These are phyloP conservation scores for Enteromius thamalakanensis DNA, from an alignment of 2,797 vertebrate genomes.

Conservation along the genomic window DNA sequence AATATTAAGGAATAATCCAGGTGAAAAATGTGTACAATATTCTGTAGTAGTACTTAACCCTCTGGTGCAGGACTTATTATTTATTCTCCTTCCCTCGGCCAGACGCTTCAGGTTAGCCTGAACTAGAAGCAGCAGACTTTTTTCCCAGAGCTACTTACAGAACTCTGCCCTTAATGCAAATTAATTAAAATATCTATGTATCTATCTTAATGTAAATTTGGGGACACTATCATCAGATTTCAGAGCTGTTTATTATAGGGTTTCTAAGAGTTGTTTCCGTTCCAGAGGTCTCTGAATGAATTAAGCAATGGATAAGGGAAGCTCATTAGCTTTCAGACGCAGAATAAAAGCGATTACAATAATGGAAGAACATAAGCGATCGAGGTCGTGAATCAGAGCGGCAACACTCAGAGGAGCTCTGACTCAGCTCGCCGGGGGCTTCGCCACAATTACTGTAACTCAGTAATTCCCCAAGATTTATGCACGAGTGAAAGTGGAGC, in stretches of 20 bases:
- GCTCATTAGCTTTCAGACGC: slow-evolving; percentile 23
- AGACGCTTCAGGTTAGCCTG: too few relatives aligned
- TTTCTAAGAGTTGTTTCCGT: background rate
- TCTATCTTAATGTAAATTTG: background rate
- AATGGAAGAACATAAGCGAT: slow-evolving; percentile 14
- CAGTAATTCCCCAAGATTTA: slow-evolving; percentile 29
- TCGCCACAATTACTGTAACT: slow-evolving; percentile 26
- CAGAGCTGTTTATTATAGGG: background rate
- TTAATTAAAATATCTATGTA: background rate
- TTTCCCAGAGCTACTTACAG: too few relatives aligned
- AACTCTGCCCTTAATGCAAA: too few relatives aligned
- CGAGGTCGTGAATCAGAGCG: slow-evolving; percentile 32
- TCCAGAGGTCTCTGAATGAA: background rate
- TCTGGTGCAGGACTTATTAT: too few relatives aligned
- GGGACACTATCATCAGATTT: background rate
- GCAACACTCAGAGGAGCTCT: slow-evolving; percentile 19
- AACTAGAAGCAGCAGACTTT: too few relatives aligned
- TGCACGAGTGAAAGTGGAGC: background rate
- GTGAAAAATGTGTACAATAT: too few relatives aligned
- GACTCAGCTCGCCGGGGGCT: slow-evolving; percentile 13
- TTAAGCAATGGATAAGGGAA: background rate
- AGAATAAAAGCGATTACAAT: slow-evolving; percentile 27
- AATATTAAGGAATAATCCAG: too few relatives aligned
- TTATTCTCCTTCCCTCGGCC: too few relatives aligned
- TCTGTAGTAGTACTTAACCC: too few relatives aligned